Evolutionary conservation across 2,797 vertebrate species (phyloP).

Genomic region (Protosalanx chinensis): DNA sequence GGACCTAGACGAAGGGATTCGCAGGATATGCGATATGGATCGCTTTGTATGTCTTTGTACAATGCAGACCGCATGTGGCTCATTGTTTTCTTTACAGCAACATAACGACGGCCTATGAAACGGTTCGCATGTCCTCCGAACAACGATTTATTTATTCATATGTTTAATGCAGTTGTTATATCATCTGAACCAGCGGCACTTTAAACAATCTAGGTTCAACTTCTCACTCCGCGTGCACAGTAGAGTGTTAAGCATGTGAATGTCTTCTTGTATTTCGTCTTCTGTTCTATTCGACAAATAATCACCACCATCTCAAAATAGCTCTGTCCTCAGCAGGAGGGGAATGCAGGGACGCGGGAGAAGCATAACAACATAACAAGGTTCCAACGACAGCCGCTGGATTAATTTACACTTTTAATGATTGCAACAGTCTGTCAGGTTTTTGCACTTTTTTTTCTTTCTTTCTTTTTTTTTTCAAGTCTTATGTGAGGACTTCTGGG

Average conservation of each 20-base stretch:
- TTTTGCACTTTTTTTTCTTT: constrained; percentile 23
- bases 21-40: neutral
- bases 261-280: neutral
- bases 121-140: too few relatives aligned
- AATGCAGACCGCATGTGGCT: too few relatives aligned
- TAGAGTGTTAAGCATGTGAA: neutral
- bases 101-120: too few relatives aligned
- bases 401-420: constrained; percentile 38
- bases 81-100: too few relatives aligned
- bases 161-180: too few relatives aligned
- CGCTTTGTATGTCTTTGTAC: neutral
- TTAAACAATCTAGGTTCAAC: neutral
- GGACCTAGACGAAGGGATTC: neutral
- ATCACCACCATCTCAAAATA: neutral
- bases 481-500: neutral
- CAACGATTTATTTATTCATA: too few relatives aligned
- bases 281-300: neutral
- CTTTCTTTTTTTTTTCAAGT: neutral
- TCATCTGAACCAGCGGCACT: neutral
- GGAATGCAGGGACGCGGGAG: neutral
- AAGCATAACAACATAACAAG: neutral
- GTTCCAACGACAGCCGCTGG: constrained; percentile 15
- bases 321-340: constrained; percentile 6
- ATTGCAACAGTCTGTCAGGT: constrained; percentile 25
- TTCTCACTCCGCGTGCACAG: neutral